Base-by-base conservation (phyloP, 2,113 vertebrate species). In the Morone saxatilis region DNA sequence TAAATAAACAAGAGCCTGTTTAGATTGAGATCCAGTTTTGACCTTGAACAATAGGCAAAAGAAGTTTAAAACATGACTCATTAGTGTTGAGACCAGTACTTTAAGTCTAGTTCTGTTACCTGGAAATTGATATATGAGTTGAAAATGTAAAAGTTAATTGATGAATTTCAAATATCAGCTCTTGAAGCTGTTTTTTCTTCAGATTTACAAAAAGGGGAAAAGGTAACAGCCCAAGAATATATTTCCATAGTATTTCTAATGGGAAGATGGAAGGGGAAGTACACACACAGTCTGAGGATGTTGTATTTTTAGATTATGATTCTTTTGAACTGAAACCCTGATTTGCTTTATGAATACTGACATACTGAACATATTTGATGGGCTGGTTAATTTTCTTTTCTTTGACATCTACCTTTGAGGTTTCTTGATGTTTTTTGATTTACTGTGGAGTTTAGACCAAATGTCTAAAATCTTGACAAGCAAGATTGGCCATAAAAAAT, bases 261-360 rank as follows among this genome's bases (percentile, higher is more conserved):
- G 51, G 51, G 77, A 65, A 70, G 51, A 20, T 38, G 14, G 25
- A 54, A 66, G 60, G 14, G 72, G 76, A 83, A 77, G 43, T 40
- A 38, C 22, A 76, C 16, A 69, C n/a, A 0, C 79, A 20, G 11
- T 2, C 25, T 7, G 10, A 25, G 31, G 57, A 45, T 6, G 19
- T n/a, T n/a, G 14, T 79, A 67, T 83, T 80, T 83, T 86, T 84
- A 81, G 65, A 72, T 71, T 41, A 36, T 48, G 6, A 9, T 41
- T 9, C 4, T 31, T 84, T 69, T 76, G 22, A 53, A 81, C 41
- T 51, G 1, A 54, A 72, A 62, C 38, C 7, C 19, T 53, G 8
- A 22, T 59, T 63, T 57, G 7, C 22, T 66, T 78, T 5, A 54
- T 53, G 38, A 47, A 41, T 50, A 36, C 17, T 63, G 3, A 7